Base-by-base conservation (phyloP, 2,797 vertebrate genomes). In the Miichthys miiuy region DNA sequence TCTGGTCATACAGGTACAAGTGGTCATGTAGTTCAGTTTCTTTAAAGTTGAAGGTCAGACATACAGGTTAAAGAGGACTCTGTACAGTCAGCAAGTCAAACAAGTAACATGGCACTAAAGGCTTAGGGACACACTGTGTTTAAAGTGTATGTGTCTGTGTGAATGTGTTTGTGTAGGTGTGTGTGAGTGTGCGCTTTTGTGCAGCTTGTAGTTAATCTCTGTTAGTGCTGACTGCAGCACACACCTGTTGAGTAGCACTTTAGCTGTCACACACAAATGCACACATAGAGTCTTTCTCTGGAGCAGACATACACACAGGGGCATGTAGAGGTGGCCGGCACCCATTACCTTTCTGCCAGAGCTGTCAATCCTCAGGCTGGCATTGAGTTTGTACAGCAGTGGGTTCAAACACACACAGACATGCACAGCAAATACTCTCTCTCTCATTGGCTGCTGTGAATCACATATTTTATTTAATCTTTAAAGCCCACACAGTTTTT, bases 211-310 rank as follows among this genome's bases (percentile, higher is more conserved):
- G 47, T 75, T 75, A 60, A 80, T 86, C 81, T 84, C 51, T 54
- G 27, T 75, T 78, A 42, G 30, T 83, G 84, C 85, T 89, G 84
- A 89, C 77, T 75, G 68, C 68, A 87, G 84, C 76, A 66, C 34
- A 80, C 82, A 90, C 88, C 80, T 88, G 86, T 82, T 83, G 79
- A 85, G 44, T 17, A 60, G 67, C 84, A 75, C 81, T 86, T 88
- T 56, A 82, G 77, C 72, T 76, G 70, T 70, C 64, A 65, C 79
- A 75, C 75, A 65, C 69, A 67, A 38, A 65, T 3, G 52, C 55
- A 68, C 74, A 47, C 62, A 61, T 21, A 30, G 56, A 46, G 54
- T 13, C 6, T 46, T 34, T 74, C 27, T 78, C 46, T 62, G 63
- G 23, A 64, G 62, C 69, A 34, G 42, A 80, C 72, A 68, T 30